phyloP scores from a whole-genome alignment of 64 coral and sea anemone genomes.

The Trachythela sp. region DNA sequence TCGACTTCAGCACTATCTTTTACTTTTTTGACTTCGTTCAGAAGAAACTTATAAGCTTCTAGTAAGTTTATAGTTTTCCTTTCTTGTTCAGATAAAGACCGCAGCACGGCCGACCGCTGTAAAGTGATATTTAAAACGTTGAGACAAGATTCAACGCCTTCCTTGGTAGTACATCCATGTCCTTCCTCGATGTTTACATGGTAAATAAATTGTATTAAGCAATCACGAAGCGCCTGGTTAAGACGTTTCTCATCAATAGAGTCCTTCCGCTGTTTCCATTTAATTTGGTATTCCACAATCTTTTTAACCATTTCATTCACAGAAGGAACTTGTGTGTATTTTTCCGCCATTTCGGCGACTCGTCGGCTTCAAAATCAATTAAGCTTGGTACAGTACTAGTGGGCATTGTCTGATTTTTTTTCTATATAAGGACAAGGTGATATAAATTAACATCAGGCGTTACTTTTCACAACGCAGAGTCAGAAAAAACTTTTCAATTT shows the following conservation, averaged over 20 bases:
- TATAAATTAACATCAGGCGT: too few relatives aligned
- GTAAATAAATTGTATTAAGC: slow-evolving; percentile 44
- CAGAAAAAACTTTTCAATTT: too few relatives aligned
- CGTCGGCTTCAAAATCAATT: slow-evolving; percentile 22
- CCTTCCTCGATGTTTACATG: slow-evolving; percentile 69
- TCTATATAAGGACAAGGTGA: neutral
- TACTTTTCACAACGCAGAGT: too few relatives aligned
- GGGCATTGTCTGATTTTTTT: neutral
- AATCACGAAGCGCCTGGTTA: neutral
- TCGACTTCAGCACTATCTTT: neutral
- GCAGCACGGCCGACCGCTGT: neutral
- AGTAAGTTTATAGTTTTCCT: slow-evolving; percentile 69
- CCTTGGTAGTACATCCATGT: slow-evolving; percentile 42
- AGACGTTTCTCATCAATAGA: neutral
- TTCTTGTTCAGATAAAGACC: slow-evolving; percentile 43
- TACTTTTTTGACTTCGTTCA: neutral
- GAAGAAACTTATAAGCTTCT: slow-evolving; percentile 47
- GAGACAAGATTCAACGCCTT: neutral
- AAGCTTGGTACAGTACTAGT: slow-evolving; percentile 7
- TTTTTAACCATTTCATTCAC: slow-evolving; percentile 10
- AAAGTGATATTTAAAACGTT: neutral
- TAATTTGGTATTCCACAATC: slow-evolving; percentile 25
- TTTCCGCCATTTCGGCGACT: slow-evolving; percentile 15
- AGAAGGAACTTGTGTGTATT: neutral
- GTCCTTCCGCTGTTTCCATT: neutral